phyloP scores from a whole-genome alignment of 64 coral and sea anemone species.

The Pocillopora damicornis region DNA sequence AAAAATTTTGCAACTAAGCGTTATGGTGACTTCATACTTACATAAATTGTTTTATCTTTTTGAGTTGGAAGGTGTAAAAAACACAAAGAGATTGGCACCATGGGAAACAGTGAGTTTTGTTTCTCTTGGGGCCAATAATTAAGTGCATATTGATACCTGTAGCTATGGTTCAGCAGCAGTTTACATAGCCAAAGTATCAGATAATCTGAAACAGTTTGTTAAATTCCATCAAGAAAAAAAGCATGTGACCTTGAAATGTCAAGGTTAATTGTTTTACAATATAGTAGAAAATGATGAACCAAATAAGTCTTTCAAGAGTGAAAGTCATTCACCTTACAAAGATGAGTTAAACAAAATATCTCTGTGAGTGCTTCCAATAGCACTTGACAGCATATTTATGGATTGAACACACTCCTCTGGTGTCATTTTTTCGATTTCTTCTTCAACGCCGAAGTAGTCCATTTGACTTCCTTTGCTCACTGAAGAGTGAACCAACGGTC shows the following conservation, averaged over 20 bases:
- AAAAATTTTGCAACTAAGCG: no score
- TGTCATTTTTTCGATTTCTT: neutral
- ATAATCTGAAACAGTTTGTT: neutral
- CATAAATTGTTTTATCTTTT: no score
- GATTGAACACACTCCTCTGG: conserved; percentile 39
- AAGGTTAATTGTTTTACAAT: neutral
- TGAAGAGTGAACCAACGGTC: neutral
- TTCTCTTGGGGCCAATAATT: no score
- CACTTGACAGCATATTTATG: conserved; percentile 12
- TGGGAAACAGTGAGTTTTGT: no score
- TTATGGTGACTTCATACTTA: no score
- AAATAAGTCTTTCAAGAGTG: neutral
- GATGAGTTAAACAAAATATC: conserved; percentile 22
- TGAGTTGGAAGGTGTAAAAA: no score
- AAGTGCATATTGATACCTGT: no score
- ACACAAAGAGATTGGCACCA: no score
- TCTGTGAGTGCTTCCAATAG: conserved; percentile 28
- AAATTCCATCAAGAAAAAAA: conserved; percentile 29
- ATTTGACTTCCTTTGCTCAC: neutral
- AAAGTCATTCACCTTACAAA: conserved; percentile 26
- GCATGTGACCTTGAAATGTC: conserved; percentile 16
- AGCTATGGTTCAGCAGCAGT: neutral
- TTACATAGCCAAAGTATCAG: conserved; percentile 31
- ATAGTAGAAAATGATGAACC: neutral
- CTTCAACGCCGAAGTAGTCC: neutral